Evolutionary conservation across 2,113 vertebrate species (phyloP), one percentile per base, ranked within the genome.

Genomic region (Brachyhypopomus gauderio): DNA sequence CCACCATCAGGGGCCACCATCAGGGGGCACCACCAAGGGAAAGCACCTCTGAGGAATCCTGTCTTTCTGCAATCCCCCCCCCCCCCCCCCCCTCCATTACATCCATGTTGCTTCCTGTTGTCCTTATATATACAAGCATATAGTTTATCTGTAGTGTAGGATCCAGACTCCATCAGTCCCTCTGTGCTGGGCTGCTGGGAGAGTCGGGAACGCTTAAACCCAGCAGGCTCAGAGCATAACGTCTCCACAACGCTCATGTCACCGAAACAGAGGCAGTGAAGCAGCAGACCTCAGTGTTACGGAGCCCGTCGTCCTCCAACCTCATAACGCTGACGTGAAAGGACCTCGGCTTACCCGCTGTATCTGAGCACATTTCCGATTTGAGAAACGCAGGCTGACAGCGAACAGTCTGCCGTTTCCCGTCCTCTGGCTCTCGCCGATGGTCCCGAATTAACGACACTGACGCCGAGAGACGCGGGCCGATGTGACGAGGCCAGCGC

Each of bases 91-190:
- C 52, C 70, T n/a, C 62, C 30, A 11, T 45, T 79, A 58, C 41
- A 36, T 56, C n/a, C 30, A 9, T 58, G 23, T 77, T 64, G 17
- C 19, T 38, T 19, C 16, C 22, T 78, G 38, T 74, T 80, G 16
- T 52, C 12, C 12, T 52, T 14, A 52, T 52, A 52, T 52, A 52
- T 45, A 11, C 9, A 30, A 30, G 1, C 9, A n/a, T 14, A 69
- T 38, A 66, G 64, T 17, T 75, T 79, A 78, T 64, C 34, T 41
- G 59, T 75, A 76, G 64, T 62, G 52, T 78, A 78, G 22, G 60
- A 72, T 70, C 76, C 72, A 56, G 67, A 62, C 16, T 55, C n/a
- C 20, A 73, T 80, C 41, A 73, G n/a, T 55, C 66, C 36, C 30
- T 67, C 64, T 67, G 30, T 67, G 20, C 66, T 70, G 20, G 34